Evolutionary conservation across 2,888 invertebrate species (phyloP).

Genomic region (Nowickia ferox): DNA sequence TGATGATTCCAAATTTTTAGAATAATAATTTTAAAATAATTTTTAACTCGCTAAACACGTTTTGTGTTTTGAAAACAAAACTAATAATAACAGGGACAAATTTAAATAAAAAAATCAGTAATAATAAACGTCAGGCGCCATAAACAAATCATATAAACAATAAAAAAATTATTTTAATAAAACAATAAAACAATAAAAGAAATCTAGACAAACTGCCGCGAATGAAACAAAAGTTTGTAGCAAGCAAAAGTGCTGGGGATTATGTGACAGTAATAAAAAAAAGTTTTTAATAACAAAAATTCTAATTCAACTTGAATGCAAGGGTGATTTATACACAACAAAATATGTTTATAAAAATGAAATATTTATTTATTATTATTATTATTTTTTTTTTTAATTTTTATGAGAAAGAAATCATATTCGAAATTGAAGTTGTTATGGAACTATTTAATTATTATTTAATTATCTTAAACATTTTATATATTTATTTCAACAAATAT

Average conservation of each 20-base stretch:
- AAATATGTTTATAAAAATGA: not conserved
- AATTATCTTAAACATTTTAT: not conserved
- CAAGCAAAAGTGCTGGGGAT: constrained; percentile 19
- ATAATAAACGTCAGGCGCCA: constrained; percentile 57
- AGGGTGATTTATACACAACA: constrained; percentile 32
- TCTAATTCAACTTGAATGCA: constrained; percentile 29
- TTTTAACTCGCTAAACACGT: constrained; percentile 56
- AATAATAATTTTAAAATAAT: not conserved
- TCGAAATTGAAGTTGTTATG: not conserved
- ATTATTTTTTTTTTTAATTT: not conserved
- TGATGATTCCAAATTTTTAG: not conserved
- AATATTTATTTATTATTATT: not conserved
- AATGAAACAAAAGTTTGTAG: constrained; percentile 12
- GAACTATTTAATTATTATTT: constrained; percentile 4
- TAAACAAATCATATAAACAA: constrained; percentile 49
- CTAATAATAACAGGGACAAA: not conserved
- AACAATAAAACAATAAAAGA: constrained; percentile 49
- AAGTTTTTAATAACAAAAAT: constrained; percentile 16
- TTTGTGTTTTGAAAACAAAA: constrained; percentile 9
- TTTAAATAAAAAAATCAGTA: constrained; percentile 20
- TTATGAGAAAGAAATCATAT: not conserved
- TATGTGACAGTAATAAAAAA: constrained; percentile 52
- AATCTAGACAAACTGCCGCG: constrained; percentile 10
- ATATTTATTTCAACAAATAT: not conserved
- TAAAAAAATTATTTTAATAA: constrained; percentile 53